phyloP scores from a whole-genome alignment of 2,888 invertebrate genomes.

The Standfussiana lucernea region DNA sequence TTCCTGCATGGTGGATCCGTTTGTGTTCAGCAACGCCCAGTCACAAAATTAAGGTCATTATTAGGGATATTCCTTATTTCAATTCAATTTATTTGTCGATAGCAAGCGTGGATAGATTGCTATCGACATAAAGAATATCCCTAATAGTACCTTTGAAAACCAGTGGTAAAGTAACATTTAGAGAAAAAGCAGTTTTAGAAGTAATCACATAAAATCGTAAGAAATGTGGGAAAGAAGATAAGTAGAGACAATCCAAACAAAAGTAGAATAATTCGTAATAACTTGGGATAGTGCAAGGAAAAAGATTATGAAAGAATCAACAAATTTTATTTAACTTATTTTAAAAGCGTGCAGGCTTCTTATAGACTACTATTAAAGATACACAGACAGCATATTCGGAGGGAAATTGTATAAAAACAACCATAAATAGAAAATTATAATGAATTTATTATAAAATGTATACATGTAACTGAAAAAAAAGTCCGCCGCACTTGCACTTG shows the following conservation, averaged over 20 bases:
- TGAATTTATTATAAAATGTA: conserved; percentile 89
- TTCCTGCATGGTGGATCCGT: neutral
- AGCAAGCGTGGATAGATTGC: no score
- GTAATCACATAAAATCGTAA: neutral
- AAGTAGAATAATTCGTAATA: conserved; percentile 1
- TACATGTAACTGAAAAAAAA: conserved; percentile 85
- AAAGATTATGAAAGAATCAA: conserved; percentile 41
- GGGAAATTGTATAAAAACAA: conserved; percentile 67
- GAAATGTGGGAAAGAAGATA: neutral
- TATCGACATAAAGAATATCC: no score
- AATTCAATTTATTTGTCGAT: neutral
- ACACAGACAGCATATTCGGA: conserved; percentile 24
- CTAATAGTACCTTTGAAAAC: no score
- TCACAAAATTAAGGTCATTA: neutral
- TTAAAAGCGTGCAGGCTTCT: conserved; percentile 34
- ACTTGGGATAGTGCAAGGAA: conserved; percentile 41
- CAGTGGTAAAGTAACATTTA: neutral
- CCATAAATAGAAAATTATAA: conserved; percentile 84
- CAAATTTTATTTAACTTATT: conserved; percentile 44
- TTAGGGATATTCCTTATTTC: no score
- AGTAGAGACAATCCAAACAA: conserved; percentile 4
- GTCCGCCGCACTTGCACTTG: conserved; percentile 74
- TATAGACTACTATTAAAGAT: conserved; percentile 37
- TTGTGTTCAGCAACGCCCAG: neutral
- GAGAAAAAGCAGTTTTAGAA: neutral